Evolutionary conservation across 1,140 invertebrate species (phyloP).

Genomic region (Hylyphantes graminicola): DNA sequence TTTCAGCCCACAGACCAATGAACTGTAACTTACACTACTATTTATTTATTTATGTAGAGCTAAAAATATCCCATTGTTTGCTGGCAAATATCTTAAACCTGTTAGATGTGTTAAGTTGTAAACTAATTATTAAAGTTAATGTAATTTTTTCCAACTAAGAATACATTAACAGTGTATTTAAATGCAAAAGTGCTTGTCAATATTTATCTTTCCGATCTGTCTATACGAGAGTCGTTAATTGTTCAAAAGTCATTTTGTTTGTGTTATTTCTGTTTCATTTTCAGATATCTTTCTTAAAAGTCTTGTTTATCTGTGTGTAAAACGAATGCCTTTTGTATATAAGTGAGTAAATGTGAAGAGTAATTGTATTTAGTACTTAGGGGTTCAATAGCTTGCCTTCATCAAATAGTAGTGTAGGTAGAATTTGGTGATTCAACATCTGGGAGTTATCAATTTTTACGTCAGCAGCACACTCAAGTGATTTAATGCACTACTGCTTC

Average conservation of each 20-base stretch:
- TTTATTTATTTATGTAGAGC: conserved; percentile 56
- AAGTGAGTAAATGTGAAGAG: conserved; percentile 60
- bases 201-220: not conserved
- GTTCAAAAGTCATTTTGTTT: not conserved
- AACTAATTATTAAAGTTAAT: not conserved
- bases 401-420: conserved; percentile 58
- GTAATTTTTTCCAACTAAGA: not conserved
- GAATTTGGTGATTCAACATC: conserved; percentile 56
- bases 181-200: not conserved
- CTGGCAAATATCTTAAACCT: conserved; percentile 31
- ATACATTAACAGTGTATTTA: not conserved
- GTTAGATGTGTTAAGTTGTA: not conserved
- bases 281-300: not conserved
- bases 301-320: conserved; percentile 30
- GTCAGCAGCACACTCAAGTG: conserved; percentile 55
- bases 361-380: conserved; percentile 54
- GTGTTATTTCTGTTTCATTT: not conserved
- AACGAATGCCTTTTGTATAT: conserved; percentile 58
- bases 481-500: conserved; percentile 57
- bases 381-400: conserved; percentile 58
- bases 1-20: conserved; percentile 58
- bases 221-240: not conserved
- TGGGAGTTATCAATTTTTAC: conserved; percentile 49
- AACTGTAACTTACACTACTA: conserved; percentile 57
- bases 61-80: conserved; percentile 35